These are phyloP conservation scores for Drosophila novamexicana DNA, from an alignment of 1,140 invertebrate genomes.

Conservation along the genomic window DNA sequence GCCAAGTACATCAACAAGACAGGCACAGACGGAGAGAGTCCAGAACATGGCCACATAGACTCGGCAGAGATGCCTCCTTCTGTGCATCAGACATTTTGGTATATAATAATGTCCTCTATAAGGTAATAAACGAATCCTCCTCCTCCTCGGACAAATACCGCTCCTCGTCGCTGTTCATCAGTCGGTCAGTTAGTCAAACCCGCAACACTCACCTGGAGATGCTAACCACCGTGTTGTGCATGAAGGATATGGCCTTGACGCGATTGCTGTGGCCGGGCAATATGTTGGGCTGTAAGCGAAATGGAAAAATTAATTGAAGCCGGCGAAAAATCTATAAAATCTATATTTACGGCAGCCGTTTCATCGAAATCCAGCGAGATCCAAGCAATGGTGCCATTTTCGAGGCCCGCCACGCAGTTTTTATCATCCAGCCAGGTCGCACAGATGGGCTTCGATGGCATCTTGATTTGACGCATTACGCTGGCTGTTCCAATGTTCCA, in stretches of 20 bases:
- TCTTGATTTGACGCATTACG: slow-evolving; percentile 86
- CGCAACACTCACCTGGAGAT: slow-evolving; percentile 55
- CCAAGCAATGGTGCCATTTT: slow-evolving; percentile 89
- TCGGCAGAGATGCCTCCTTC: too few species aligned
- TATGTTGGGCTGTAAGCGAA: slow-evolving; percentile 38
- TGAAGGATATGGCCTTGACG: slow-evolving; percentile 88
- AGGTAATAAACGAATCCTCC: too few species aligned
- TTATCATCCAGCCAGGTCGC: slow-evolving; percentile 88
- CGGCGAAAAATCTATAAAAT: background rate
- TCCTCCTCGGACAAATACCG: too few species aligned
- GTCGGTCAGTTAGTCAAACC: too few species aligned
- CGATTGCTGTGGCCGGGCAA: slow-evolving; percentile 88
- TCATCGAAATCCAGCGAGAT: slow-evolving; percentile 85
- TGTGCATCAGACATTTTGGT: too few species aligned
- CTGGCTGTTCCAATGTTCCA: slow-evolving; percentile 91
- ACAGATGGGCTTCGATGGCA: slow-evolving; percentile 87
- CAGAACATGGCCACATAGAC: too few species aligned
- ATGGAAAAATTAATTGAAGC: background rate
- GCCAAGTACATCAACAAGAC: too few species aligned
- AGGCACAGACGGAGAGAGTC: too few species aligned
- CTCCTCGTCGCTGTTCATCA: too few species aligned
- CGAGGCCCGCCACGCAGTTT: slow-evolving; percentile 88
- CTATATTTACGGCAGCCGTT: slow-evolving; percentile 57
- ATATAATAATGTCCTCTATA: too few species aligned
- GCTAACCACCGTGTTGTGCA: slow-evolving; percentile 79